Percentiles rank a stretch among this genome's conserved stretches.
phyloP scores from a whole-genome alignment of 2,113 vertebrate genomes.

The Carassius gibelio region DNA sequence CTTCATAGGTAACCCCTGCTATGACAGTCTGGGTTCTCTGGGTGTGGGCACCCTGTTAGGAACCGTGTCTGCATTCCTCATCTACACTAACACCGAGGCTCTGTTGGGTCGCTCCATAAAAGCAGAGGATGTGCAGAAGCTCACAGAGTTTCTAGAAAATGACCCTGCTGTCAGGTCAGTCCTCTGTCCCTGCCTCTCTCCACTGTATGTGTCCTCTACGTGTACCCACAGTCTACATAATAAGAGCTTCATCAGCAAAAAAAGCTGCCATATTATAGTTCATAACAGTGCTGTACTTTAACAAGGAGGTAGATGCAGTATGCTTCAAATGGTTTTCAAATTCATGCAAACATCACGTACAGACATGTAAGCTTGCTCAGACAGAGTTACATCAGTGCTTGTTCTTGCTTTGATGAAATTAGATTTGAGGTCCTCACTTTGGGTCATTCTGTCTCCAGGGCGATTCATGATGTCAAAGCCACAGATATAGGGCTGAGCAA shows the following conservation, averaged over 20 bases:
- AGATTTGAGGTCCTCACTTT: constrained; percentile 17
- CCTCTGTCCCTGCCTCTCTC: no score
- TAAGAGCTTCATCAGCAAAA: neutral
- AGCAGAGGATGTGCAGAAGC: constrained; percentile 87
- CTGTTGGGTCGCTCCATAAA: constrained; percentile 94
- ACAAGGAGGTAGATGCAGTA: neutral
- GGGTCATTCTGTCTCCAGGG: constrained; percentile 74
- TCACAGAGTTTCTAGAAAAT: constrained; percentile 92
- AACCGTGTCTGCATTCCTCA: constrained; percentile 91
- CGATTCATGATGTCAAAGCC: constrained; percentile 98
- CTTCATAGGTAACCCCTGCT: constrained; percentile 84
- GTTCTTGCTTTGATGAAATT: constrained; percentile 4
- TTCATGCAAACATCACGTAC: neutral
- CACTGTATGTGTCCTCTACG: neutral
- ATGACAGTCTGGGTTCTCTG: constrained; percentile 92
- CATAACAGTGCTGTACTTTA: neutral
- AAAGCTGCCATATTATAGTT: neutral
- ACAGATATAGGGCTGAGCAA: constrained; percentile 96
- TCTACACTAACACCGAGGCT: constrained; percentile 97
- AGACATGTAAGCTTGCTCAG: neutral
- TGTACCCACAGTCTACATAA: neutral
- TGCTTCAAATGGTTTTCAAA: neutral
- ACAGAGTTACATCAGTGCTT: neutral
- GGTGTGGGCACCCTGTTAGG: constrained; percentile 92
- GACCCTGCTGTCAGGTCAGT: constrained; percentile 93